Evolutionary conservation across 1,140 invertebrate genomes (phyloP), one percentile per base, ranked within the genome.

Genomic region (Brachionus sp.): DNA sequence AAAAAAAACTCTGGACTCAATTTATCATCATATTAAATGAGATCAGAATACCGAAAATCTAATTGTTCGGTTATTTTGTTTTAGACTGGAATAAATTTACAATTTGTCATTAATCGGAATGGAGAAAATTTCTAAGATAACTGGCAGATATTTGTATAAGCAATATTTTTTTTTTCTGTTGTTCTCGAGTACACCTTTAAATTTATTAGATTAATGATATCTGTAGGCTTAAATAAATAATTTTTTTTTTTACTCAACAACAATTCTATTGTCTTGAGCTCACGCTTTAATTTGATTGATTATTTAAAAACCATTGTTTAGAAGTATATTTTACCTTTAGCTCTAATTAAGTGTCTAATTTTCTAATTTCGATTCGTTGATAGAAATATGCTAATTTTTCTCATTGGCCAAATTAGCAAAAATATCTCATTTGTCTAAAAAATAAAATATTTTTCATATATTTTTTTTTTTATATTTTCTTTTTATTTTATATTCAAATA

Each of bases 201-300:
- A 37, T 37, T 70, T 37, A 70, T 39, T 70, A 70, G 66, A 70
- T 70, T 70, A 70, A 70, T 70, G 35, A 70, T 70, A 39, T 70
- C 66, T 70, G 35, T 70, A 70, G 66, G 66, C 66, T 16, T 70
- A 70, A 75, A 75, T 23, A 46, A 75, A 75, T 25, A 46, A 44
- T 46, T 19, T 44, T 75, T 66, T 66, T 66, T 29, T 29, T 7
- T 29, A 2, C 10, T 66, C 9, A 9, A 13, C 42, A 5, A 3
- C 23, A 23, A 25, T 19, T 44, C 9, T 46, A 44, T 70, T 70
- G 16, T 70, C 37, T 66, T 12, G 23, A 12, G 12, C 66, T 70
- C 66, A 19, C 66, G n/a, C 66, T 37, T 35, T 75, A 75, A 75
- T 75, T 75, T 75, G 70, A 75, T 75, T 75, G 70, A 75, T 75